These are phyloP conservation scores for Cryptosula pallasiana DNA, from an alignment of 2,888 invertebrate species.

Conservation along the genomic window DNA sequence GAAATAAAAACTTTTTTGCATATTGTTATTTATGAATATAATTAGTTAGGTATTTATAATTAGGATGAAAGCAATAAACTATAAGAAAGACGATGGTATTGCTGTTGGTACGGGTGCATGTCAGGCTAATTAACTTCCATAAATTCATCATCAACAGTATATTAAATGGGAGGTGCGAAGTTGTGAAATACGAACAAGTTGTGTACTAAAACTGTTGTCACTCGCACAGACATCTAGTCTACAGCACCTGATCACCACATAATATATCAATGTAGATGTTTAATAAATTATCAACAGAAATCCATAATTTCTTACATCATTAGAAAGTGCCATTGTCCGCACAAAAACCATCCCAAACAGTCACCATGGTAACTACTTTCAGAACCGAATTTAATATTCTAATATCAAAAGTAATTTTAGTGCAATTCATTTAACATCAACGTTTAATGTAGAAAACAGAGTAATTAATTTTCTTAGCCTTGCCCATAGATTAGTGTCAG, in stretches of 20 bases:
- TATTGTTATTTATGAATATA: too few relatives aligned
- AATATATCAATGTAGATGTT: background rate
- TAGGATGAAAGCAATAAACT: too few relatives aligned
- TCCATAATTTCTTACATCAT: background rate
- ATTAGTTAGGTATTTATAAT: too few relatives aligned
- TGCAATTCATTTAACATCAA: conserved; percentile 5
- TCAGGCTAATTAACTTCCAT: background rate
- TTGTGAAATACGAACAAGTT: background rate
- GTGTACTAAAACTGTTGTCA: background rate
- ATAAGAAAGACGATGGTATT: too few relatives aligned
- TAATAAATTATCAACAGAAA: conserved; percentile 8
- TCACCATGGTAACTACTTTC: background rate
- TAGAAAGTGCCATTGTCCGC: background rate
- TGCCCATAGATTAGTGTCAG: background rate
- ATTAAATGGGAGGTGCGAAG: background rate
- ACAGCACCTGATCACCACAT: background rate
- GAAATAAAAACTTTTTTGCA: too few relatives aligned
- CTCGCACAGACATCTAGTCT: background rate
- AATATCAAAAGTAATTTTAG: conserved; percentile 14
- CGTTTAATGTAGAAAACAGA: background rate
- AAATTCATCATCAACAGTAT: background rate
- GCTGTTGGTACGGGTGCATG: background rate
- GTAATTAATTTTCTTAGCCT: background rate
- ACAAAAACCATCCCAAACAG: background rate
- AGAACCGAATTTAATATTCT: background rate